Conservation (phyloP, 2,888 invertebrate genomes). For the Seladonia tumulorum region DNA sequence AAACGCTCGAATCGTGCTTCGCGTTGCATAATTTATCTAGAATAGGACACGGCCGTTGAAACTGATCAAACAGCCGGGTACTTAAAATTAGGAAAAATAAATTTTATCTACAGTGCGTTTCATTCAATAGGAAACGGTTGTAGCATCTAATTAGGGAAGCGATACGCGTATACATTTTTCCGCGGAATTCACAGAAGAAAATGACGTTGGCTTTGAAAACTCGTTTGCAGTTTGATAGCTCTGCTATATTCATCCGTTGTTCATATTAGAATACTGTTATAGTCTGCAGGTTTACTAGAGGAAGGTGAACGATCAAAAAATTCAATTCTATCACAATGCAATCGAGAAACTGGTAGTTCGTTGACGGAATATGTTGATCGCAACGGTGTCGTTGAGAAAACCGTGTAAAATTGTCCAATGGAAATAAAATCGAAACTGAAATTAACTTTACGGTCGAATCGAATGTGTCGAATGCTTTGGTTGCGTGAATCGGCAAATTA, state of each 20-base stretch:
- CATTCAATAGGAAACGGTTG: background rate
- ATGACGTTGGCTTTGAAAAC: background rate
- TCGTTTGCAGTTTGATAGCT: background rate
- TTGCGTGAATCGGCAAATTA: background rate
- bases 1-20: background rate
- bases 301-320: no score
- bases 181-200: background rate
- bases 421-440: background rate
- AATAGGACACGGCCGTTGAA: background rate
- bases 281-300: no score
- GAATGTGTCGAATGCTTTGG: background rate
- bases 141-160: background rate
- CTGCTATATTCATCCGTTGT: background rate
- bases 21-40: background rate
- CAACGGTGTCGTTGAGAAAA: background rate
- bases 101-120: background rate
- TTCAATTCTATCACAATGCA: no score
- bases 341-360: no score
- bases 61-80: background rate
- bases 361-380: no score
- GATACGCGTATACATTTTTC: background rate
- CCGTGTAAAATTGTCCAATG: background rate
- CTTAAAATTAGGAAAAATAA: background rate
- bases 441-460: background rate
- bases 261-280: background rate